Evolutionary conservation across 2,797 vertebrate genomes (phyloP), one percentile per base, ranked within the genome.

Genomic region (Notolepis coatsorum): DNA sequence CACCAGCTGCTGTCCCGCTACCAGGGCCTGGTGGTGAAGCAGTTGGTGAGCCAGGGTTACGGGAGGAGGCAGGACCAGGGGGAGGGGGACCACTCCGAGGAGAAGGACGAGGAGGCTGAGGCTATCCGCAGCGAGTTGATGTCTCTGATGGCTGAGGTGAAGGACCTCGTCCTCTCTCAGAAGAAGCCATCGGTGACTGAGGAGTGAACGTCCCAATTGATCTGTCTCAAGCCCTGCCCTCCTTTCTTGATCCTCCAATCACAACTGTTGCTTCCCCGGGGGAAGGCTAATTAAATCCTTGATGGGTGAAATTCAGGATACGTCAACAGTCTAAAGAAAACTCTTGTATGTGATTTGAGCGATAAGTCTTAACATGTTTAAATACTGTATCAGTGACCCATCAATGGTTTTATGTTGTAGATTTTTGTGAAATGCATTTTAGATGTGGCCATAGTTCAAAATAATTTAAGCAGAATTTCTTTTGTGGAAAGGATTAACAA

Each of bases 21-120:
- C 77, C 97, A 99, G 71, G 84, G 89, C 56, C 91, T 99, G 85
- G 97, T 99, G 73, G 97, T 99, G 79, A 97, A 96, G 74, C 95
- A 96, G 49, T 71, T 99, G 84, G 88, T 97, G 59, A 93, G 77
- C 76, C 94, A 94, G 81, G 94, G 93, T n/a, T 91, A 92, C 2
- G 91, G 76, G 53, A 85, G 55, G 58, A 88, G 88, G 74, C 64
- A 35, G 5, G 87, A 88, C 17, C 61, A 84, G 41, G 73, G 66
- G n/a, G 59, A 68, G 15, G 57, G 71, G 45, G 52, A 77, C 62
- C 4, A 18, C 1, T 41, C 77, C 47, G 28, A 77, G n/a, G 59
- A 89, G 51, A 74, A 84, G 46, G 88, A 93, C 2, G 91, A 94
- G 53, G 85, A 81, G 63, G 68, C 59, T 30, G 89, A 76, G 42